phyloP scores from a whole-genome alignment of 2,113 vertebrate genomes.

The Proterorhinus semilunaris region DNA sequence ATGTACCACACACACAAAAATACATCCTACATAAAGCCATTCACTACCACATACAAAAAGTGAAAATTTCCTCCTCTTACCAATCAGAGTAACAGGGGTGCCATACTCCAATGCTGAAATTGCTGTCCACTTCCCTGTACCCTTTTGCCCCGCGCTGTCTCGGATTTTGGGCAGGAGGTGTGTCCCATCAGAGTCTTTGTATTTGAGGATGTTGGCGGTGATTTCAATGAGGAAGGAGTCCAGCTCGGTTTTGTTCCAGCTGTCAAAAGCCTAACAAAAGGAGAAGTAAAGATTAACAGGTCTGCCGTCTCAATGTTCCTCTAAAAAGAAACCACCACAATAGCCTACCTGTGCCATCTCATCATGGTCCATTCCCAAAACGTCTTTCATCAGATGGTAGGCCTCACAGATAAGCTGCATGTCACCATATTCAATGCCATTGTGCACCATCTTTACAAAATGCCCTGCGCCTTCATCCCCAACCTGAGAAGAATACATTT shows the following conservation, averaged over 20 bases:
- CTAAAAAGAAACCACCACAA: background rate
- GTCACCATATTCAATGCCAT: constrained; percentile 98
- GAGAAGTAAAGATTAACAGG: background rate
- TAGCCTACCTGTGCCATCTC: constrained; percentile 87
- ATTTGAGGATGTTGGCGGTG: constrained; percentile 93
- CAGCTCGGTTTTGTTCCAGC: constrained; percentile 95
- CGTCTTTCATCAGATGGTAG: constrained; percentile 97
- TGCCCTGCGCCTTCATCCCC: constrained; percentile 94
- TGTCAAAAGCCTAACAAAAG: constrained; percentile 80
- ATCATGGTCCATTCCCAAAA: constrained; percentile 85
- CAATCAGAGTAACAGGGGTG: constrained; percentile 93
- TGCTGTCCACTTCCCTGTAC: constrained; percentile 97
- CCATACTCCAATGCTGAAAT: constrained; percentile 94
- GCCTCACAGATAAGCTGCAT: constrained; percentile 99
- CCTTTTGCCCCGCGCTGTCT: constrained; percentile 95
- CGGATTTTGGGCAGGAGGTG: constrained; percentile 91
- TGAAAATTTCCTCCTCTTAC: constrained; percentile 69
- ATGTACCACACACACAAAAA: background rate
- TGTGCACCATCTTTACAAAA: constrained; percentile 99
- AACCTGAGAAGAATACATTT: constrained; percentile 78
- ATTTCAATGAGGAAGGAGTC: constrained; percentile 99
- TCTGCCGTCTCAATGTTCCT: background rate
- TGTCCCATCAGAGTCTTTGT: constrained; percentile 79
- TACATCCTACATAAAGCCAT: background rate
- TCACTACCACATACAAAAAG: background rate